Base-by-base conservation (phyloP, 2,888 invertebrate genomes). In the Tricholauxania praeusta region DNA sequence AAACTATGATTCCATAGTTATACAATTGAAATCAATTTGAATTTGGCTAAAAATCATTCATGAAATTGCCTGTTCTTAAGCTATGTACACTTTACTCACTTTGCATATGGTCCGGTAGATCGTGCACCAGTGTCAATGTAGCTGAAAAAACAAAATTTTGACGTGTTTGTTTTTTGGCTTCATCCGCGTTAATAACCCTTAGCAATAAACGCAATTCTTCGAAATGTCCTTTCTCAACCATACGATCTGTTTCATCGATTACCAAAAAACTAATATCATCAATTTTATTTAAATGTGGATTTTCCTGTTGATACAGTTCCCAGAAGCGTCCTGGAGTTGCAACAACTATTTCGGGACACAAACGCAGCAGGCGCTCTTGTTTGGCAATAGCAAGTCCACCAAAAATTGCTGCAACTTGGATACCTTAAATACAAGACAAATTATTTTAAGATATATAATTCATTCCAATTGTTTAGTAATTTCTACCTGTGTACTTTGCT, bases 121-220 rank as follows among this genome's bases (percentile, higher is more conserved):
- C 94, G 78, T 98, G 97, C 0, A 96, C 94, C 83, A 98, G 88
- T 0, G 98, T 96, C 48, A 99, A 89, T 0, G 99, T 99, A 15
- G 99, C 99, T 0, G 99, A 99, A 89, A 98, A 99, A 0, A 99
- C 95, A 84, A 99, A 97, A 83, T 94, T 98, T 88, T 99, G 98
- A 3, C 98, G 88, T 51, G 89, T 82, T 67, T 89, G 88, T 22
- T 89, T 88, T 55, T 89, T 90, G 0, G 81, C 83, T 53, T 91
- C 91, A 79, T 93, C 92, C 15, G 88, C 87, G 86, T 98, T 97
- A 8, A 99, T 89, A 0, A 92, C 88, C 78, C 94, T 94, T 6
- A 99, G 85, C 53, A 99, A 87, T 15, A 92, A 90, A 28, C 93
- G 91, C 3, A 99, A 86, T 87, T 99, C 99, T 77, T 95, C 93